Evolutionary conservation across 2,797 vertebrate species (phyloP), one percentile per base, ranked within the genome.

Genomic region (Anisognathus igniventris): DNA sequence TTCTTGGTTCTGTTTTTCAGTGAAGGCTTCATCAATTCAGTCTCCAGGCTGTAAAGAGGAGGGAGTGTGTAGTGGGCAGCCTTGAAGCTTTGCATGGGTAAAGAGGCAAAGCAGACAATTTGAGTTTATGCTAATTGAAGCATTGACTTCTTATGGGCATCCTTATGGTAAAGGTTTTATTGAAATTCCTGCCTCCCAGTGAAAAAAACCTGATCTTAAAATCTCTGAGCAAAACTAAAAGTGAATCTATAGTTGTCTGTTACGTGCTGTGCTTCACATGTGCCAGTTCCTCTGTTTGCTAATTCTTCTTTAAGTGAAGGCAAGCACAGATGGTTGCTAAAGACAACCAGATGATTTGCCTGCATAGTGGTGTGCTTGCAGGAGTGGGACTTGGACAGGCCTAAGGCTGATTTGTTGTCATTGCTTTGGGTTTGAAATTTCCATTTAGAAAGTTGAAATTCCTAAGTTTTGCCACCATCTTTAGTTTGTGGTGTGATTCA

Each of bases 271-370:
- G 37, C 70, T 86, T 93, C 47, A 37, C 10, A 3, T 60, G 67
- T 86, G 86, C 91, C 31, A 14, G 2, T 65, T 91, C 47, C n/a
- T 94, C 74, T 95, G 90, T 95, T 96, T 90, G 82, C 66, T 88
- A n/a, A 62, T 74, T 88, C 73, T 87, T 71, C 42, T 86, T 61
- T 47, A 89, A 87, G 75, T 92, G 61, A 87, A 91, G 84, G 68
- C 64, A 91, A 92, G 88, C 86, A 87, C 92, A 95, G 94, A 94
- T 93, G 94, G 94, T 45, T 95, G 74, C 50, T 87, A 54, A 77
- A 48, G 81, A 73, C 42, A 79, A 79, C 61, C 67, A 89, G 90
- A 48, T 91, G 67, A 94, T 76, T 93, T 39, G 35, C 61, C 80
- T 51, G 67, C 66, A 53, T 53, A 86, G n/a, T 82, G 57, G 16